Evolutionary conservation across 2,113 vertebrate genomes (phyloP), one percentile per base, ranked within the genome.

Genomic region (Lepus timidus): DNA sequence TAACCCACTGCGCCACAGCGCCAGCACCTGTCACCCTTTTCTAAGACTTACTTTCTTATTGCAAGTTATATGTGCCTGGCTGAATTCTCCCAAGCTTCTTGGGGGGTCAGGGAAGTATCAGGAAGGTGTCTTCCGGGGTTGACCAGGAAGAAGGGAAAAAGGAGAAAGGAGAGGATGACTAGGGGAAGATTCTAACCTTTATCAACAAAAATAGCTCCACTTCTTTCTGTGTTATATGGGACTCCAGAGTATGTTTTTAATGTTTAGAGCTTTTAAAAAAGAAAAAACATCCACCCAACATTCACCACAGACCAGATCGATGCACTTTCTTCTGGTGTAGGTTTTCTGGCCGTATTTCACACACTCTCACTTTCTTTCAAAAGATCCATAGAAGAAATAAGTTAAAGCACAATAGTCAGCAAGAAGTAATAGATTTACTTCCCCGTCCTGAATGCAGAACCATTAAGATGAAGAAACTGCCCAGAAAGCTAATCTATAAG

Each of bases 341-440:
- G 62, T 81, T 93, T 89, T 73, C 70, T 84, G 67, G 51, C 61
- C 65, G 29, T 74, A n/a, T 67, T 52, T 93, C 79, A 81, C 11
- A 91, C 13, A 76, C 4, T 4, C 25, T 93, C 20, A 36, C 49
- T 80, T 73, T 36, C 36, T 79, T 88, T 85, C 67, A 68, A n/a
- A 88, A 84, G n/a, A 75, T 65, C 25, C 31, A 58, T 13, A 16
- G 78, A 80, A 61, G 71, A 67, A 93, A 93, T 88, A 79, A 36
- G 39, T 55, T 68, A 52, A 93, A 87, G 44, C 76, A 81, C 29
- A 74, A 67, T 6, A 78, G 52, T 96, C 75, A 93, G 76, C 83
- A 84, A 78, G 51, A 95, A 96, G 44, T 39, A 80, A 14, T 55
- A 70, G 76, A 96, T 87, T 90, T 93, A 83, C 83, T 78, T 91